phyloP scores from a whole-genome alignment of 2,797 vertebrate genomes.

The Serranus cabrilla region DNA sequence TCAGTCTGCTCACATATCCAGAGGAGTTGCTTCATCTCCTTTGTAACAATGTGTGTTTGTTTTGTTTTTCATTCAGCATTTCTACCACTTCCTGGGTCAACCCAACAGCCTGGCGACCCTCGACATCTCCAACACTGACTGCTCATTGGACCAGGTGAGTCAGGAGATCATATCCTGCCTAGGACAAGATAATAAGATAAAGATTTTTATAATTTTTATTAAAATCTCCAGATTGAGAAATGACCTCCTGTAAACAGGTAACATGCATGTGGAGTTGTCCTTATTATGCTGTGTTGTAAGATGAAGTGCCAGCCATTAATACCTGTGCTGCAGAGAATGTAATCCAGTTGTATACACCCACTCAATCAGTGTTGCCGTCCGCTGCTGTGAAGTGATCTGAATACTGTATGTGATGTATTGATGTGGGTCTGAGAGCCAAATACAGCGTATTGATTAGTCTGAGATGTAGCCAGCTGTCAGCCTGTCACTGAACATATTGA shows the following conservation, averaged over 20 bases:
- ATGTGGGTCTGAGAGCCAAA: constrained; percentile 62
- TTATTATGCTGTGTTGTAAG: constrained; percentile 11
- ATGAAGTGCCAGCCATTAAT: constrained; percentile 34
- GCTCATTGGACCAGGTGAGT: constrained; percentile 94
- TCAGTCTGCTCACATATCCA: background rate
- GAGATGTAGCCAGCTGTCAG: constrained; percentile 78
- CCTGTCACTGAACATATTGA: constrained; percentile 70
- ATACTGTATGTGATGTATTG: constrained; percentile 70
- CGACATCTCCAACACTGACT: constrained; percentile 97
- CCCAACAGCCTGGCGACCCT: constrained; percentile 92
- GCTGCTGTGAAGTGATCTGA: constrained; percentile 45
- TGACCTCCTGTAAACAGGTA: background rate
- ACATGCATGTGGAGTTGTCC: background rate
- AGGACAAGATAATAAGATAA: background rate
- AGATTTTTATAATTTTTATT: background rate
- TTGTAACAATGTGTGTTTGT: background rate
- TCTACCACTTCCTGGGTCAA: constrained; percentile 94
- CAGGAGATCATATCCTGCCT: background rate
- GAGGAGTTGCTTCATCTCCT: background rate
- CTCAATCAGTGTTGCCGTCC: constrained; percentile 36
- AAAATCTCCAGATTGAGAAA: background rate
- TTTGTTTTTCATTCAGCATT: constrained; percentile 82
- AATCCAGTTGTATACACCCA: constrained; percentile 43
- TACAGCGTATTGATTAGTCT: constrained; percentile 74
- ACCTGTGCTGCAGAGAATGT: constrained; percentile 39